Conservation (phyloP, 2,888 invertebrate genomes). For the Drosophila flavopinicola region DNA sequence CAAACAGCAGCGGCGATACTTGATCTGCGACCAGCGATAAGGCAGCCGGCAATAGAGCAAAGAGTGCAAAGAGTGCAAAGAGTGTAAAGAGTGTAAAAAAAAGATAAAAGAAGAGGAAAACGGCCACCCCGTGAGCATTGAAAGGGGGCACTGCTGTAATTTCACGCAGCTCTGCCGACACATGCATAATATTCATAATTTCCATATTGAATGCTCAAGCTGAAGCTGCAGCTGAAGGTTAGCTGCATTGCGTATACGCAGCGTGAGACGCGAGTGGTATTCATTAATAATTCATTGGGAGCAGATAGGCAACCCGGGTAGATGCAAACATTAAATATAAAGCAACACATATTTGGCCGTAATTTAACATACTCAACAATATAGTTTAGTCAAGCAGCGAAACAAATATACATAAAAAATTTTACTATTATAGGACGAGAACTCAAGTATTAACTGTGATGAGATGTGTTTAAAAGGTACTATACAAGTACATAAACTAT, state of each 20-base stretch:
- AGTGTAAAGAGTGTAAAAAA: constrained; percentile 22
- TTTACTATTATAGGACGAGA: too few species aligned
- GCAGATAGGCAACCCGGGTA: too few species aligned
- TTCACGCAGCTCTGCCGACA: constrained; percentile 72
- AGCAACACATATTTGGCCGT: too few species aligned
- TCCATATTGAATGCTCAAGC: constrained; percentile 9
- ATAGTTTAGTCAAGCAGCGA: too few species aligned
- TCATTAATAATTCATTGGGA: constrained; percentile 17
- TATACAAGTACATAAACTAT: too few species aligned
- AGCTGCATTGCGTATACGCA: constrained; percentile 41
- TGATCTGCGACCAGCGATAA: constrained; percentile 49
- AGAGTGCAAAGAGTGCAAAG: constrained; percentile 21
- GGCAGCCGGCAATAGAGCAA: constrained; percentile 28
- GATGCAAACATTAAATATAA: too few species aligned
- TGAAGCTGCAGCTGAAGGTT: neutral
- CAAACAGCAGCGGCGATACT: constrained; percentile 35
- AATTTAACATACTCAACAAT: too few species aligned
- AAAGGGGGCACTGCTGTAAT: constrained; percentile 54
- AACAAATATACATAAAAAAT: too few species aligned
- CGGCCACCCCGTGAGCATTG: constrained; percentile 14
- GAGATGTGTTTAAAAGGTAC: too few species aligned
- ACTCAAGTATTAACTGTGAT: too few species aligned
- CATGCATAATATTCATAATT: constrained; percentile 72
- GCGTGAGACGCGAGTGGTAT: constrained; percentile 2
- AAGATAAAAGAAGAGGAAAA: neutral